A percentile compares a stretch with the other conserved stretches of the same genome.
phyloP scores from a whole-genome alignment of 2,113 vertebrate species.

The Martes martes region DNA sequence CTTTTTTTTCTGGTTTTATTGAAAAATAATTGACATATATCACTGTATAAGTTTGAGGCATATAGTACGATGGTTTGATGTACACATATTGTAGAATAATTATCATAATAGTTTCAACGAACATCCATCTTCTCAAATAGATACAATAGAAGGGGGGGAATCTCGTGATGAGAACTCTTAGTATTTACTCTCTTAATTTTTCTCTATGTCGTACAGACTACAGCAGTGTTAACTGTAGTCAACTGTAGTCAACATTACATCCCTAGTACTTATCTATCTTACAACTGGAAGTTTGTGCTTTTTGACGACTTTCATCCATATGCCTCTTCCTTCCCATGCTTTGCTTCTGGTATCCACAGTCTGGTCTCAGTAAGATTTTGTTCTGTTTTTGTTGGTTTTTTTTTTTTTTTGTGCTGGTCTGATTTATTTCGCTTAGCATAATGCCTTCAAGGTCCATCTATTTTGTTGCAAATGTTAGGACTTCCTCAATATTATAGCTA shows the following conservation, averaged over 20 bases:
- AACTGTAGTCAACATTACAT: too few relatives aligned
- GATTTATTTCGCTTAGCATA: background rate
- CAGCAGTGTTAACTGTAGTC: background rate
- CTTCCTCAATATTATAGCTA: background rate
- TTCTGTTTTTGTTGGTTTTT: background rate
- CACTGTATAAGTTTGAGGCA: background rate
- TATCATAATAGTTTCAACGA: background rate
- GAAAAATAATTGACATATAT: background rate
- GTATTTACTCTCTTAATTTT: background rate
- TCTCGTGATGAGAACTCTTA: background rate
- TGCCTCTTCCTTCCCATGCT: background rate
- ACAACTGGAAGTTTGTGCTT: background rate
- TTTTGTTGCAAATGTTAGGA: background rate
- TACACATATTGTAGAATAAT: background rate
- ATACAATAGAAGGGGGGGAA: background rate
- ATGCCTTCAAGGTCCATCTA: background rate
- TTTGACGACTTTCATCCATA: background rate
- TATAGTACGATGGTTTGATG: background rate
- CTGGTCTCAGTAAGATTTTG: background rate
- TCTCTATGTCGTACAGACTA: background rate
- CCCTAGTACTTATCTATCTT: background rate
- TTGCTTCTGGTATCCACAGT: background rate
- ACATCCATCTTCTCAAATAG: background rate
- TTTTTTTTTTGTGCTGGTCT: background rate
- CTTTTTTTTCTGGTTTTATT: background rate